Percentiles rank a stretch among this genome's conserved stretches.
These are phyloP conservation scores for Conus canariensis DNA, from an alignment of 2,888 invertebrate species.

Conservation along the genomic window DNA sequence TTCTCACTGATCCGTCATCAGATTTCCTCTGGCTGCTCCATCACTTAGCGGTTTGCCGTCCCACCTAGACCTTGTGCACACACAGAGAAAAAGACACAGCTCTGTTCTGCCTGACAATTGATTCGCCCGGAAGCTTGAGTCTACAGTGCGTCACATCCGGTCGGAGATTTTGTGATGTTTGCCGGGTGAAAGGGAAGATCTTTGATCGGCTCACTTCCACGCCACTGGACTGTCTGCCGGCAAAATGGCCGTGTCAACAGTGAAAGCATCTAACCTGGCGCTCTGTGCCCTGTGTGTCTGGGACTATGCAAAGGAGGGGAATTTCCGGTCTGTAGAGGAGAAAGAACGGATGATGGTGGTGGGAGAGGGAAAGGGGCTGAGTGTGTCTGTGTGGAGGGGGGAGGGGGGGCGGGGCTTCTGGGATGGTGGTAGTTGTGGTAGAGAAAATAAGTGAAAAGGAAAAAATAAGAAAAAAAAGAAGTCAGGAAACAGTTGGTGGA, in stretches of 20 bases:
- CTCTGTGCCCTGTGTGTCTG: too few species aligned
- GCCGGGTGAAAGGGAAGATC: background rate
- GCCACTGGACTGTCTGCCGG: background rate
- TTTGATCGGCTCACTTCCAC: background rate
- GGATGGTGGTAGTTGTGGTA: too few species aligned
- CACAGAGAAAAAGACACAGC: background rate
- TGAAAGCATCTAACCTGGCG: background rate
- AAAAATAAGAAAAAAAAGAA: too few species aligned
- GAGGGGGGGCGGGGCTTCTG: too few species aligned
- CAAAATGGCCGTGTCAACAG: background rate
- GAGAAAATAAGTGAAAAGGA: too few species aligned
- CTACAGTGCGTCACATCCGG: constrained; percentile 8
- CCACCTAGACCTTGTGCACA: background rate
- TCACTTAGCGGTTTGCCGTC: background rate
- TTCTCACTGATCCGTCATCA: background rate
- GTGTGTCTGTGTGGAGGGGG: too few species aligned
- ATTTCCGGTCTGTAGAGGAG: too few species aligned
- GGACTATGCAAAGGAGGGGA: too few species aligned
- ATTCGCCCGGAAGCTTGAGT: background rate
- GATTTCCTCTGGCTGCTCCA: background rate
- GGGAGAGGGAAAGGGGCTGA: too few species aligned
- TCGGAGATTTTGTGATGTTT: background rate
- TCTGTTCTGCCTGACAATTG: background rate
- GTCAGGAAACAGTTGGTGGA: too few species aligned
- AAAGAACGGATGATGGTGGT: too few species aligned